Conservation (phyloP, 2,888 invertebrate genomes). For the Busseola fusca region DNA sequence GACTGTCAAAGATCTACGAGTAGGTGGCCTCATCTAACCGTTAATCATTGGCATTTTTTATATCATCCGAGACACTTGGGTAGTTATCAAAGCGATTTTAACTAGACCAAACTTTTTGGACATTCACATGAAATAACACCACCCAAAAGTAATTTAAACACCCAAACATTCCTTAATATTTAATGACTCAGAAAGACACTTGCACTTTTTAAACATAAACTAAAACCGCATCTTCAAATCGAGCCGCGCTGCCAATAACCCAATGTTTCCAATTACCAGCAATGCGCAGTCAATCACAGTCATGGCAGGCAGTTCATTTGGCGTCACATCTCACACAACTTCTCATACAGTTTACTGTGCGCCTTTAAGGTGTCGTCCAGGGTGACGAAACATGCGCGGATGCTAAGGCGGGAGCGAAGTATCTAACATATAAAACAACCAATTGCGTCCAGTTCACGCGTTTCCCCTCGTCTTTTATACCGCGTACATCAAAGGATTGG, state of each 20-base stretch:
- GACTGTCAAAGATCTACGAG: no score
- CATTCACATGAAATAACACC: no score
- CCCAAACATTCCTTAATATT: slow-evolving; percentile 8
- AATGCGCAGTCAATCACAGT: slow-evolving; percentile 79
- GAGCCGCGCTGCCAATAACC: slow-evolving; percentile 70
- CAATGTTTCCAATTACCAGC: slow-evolving; percentile 78
- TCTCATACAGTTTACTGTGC: slow-evolving; percentile 56
- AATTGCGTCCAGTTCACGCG: not conserved
- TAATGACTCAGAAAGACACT: slow-evolving; percentile 37
- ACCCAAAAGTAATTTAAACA: no score
- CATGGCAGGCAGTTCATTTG: slow-evolving; percentile 72
- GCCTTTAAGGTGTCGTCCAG: not conserved
- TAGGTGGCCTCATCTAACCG: no score
- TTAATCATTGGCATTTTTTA: no score
- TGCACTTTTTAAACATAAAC: slow-evolving; percentile 33
- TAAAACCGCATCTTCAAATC: slow-evolving; percentile 65
- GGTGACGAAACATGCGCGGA: not conserved
- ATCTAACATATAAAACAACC: not conserved
- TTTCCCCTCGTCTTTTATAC: no score
- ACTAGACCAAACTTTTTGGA: no score
- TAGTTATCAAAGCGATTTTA: no score
- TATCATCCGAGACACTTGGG: no score
- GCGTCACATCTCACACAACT: slow-evolving; percentile 59
- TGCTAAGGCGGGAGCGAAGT: not conserved
- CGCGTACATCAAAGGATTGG: no score